phyloP scores from a whole-genome alignment of 2,113 vertebrate genomes.

The Callipepla californica region DNA sequence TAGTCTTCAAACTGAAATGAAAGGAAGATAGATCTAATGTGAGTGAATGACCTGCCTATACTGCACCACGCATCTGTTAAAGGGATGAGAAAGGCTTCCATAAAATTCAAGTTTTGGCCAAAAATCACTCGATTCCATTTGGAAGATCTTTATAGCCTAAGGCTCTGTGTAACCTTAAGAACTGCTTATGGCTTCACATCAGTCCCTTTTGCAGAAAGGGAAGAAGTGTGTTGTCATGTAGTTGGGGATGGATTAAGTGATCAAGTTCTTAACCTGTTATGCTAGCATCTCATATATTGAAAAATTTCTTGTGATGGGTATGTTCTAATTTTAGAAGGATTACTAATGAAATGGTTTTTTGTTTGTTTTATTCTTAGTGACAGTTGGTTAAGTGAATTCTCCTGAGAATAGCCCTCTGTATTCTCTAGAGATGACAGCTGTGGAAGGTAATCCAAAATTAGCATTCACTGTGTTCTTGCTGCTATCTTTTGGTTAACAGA shows the following conservation, averaged over 20 bases:
- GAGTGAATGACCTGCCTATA: not conserved
- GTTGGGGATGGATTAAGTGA: not conserved
- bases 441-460: conserved; percentile 49
- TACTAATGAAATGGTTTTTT: not conserved
- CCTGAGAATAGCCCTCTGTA: not conserved
- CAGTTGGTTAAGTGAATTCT: not conserved
- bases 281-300: not conserved
- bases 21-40: accelerated
- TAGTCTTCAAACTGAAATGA: not conserved
- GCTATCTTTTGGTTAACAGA: not conserved
- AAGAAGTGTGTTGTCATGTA: not conserved
- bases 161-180: not conserved
- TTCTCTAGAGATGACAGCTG: conserved; percentile 47
- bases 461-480: not conserved
- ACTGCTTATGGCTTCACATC: not conserved
- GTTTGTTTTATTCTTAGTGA: not conserved
- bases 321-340: not conserved
- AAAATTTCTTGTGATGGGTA: not conserved
- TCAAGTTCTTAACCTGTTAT: not conserved
- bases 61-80: not conserved
- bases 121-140: not conserved
- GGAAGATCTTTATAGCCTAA: not conserved
- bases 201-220: not conserved
- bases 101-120: not conserved
- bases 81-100: not conserved